phyloP scores from a whole-genome alignment of 2,888 invertebrate species.

The Catotricha subobsoleta region DNA sequence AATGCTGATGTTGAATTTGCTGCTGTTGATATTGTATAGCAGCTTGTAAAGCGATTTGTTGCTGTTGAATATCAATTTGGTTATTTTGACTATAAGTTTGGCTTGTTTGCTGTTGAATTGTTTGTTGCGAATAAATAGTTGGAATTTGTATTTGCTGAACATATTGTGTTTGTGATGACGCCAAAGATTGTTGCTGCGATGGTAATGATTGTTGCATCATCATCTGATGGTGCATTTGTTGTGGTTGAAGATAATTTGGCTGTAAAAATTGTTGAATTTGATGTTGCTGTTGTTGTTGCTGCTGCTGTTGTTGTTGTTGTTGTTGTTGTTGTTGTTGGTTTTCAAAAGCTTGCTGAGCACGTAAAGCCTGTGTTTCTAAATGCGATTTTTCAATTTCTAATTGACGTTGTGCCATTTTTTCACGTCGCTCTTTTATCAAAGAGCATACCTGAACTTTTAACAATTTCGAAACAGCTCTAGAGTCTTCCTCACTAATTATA shows the following conservation, averaged over 20 bases:
- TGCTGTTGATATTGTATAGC: no score
- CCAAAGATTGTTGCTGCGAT: slow-evolving; percentile 9
- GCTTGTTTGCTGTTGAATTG: neutral
- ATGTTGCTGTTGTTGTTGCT: slow-evolving; percentile 8
- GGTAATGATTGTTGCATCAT: slow-evolving; percentile 17
- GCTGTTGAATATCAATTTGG: neutral
- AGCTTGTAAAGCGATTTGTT: no score
- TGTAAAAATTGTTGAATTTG: slow-evolving; percentile 11
- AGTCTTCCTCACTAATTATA: slow-evolving; percentile 89
- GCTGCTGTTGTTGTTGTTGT: slow-evolving; percentile 30
- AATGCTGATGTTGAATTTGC: slow-evolving; percentile 4
- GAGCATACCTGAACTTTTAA: slow-evolving; percentile 58
- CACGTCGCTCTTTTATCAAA: slow-evolving; percentile 36
- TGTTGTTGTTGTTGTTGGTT: slow-evolving; percentile 15
- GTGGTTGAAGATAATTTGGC: slow-evolving; percentile 30
- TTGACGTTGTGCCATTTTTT: slow-evolving; percentile 41
- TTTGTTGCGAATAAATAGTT: no score
- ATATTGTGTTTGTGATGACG: slow-evolving; percentile 16
- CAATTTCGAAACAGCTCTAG: slow-evolving; percentile 75
- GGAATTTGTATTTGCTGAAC: slow-evolving; percentile 12
- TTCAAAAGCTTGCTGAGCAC: slow-evolving; percentile 33
- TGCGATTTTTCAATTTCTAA: slow-evolving; percentile 36
- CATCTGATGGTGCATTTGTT: slow-evolving; percentile 12
- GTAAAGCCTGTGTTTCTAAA: slow-evolving; percentile 31
- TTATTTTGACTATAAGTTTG: no score